phyloP scores from a whole-genome alignment of 2,888 invertebrate genomes.

The Quadriops clusia region DNA sequence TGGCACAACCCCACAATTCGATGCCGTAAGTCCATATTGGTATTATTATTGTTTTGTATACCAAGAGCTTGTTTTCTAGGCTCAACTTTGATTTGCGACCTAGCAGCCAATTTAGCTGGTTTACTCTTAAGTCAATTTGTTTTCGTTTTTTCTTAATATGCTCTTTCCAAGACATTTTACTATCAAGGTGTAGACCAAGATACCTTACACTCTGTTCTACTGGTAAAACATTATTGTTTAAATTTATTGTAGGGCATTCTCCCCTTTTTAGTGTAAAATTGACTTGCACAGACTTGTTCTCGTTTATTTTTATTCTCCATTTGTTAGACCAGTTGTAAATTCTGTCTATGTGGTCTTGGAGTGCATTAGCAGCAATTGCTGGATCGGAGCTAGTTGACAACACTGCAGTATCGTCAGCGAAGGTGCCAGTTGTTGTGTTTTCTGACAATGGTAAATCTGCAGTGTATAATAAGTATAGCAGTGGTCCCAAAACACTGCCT shows the following conservation, averaged over 20 bases:
- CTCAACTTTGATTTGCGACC: conserved; percentile 3
- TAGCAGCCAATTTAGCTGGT: conserved; percentile 3
- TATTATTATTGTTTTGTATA: conserved; percentile 6
- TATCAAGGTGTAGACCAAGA: conserved; percentile 1
- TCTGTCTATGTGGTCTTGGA: conserved; percentile 8
- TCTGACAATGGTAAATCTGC: too few relatives aligned
- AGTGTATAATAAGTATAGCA: too few relatives aligned
- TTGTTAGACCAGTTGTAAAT: conserved; percentile 11
- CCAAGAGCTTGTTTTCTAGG: too few relatives aligned
- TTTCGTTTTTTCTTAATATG: conserved; percentile 4
- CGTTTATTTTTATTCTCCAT: conserved; percentile 14
- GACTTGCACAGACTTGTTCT: conserved; percentile 14
- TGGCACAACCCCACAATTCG: conserved; percentile 10
- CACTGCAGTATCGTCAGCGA: conserved; percentile 11
- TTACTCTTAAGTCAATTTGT: not conserved
- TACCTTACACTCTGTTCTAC: not conserved
- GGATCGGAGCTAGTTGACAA: conserved; percentile 4
- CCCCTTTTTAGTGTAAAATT: conserved; percentile 14
- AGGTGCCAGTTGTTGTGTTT: conserved; percentile 5
- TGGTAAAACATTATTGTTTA: conserved; percentile 4
- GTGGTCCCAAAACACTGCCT: too few relatives aligned
- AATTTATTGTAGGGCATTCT: not conserved
- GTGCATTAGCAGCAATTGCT: not conserved
- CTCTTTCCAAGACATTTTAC: not conserved
- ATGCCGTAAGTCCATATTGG: conserved; percentile 11